These are phyloP conservation scores for Chionodraco myersi DNA, from an alignment of 2,113 vertebrate genomes.

Conservation along the genomic window DNA sequence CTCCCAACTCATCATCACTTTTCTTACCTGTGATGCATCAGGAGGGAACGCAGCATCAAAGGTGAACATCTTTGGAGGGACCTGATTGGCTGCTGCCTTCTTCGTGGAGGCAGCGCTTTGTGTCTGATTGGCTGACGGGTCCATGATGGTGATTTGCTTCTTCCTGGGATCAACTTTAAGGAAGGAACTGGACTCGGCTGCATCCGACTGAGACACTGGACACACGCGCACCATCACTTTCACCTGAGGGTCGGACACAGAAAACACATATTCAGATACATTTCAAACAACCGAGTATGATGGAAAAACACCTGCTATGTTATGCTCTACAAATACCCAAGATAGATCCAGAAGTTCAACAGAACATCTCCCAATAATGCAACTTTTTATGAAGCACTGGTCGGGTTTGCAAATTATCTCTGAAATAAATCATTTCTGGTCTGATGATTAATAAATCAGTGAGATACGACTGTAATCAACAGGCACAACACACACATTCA, in stretches of 20 bases:
- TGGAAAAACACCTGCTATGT: neutral
- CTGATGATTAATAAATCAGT: neutral
- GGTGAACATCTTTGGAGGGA: slow-evolving; percentile 97
- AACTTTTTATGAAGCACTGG: neutral
- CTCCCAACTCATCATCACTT: neutral
- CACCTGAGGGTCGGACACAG: slow-evolving; percentile 82
- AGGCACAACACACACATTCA: neutral
- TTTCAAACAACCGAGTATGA: neutral
- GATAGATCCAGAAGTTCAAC: neutral
- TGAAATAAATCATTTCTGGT: neutral
- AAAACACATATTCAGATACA: slow-evolving; percentile 5
- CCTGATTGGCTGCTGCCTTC: slow-evolving; percentile 88
- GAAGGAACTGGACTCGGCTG: slow-evolving; percentile 94
- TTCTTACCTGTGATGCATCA: slow-evolving; percentile 94
- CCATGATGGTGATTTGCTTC: slow-evolving; percentile 96
- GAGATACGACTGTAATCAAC: neutral
- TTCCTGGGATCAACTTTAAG: slow-evolving; percentile 96
- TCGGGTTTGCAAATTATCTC: neutral
- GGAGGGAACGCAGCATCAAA: slow-evolving; percentile 97
- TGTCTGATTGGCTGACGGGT: slow-evolving; percentile 87
- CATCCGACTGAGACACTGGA: slow-evolving; percentile 86
- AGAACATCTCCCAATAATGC: too few species aligned
- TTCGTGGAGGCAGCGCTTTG: slow-evolving; percentile 88
- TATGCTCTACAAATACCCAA: neutral
- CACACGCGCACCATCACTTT: slow-evolving; percentile 98